Base-by-base conservation (phyloP, 2,888 invertebrate genomes). In the Anarsia innoxiella region DNA sequence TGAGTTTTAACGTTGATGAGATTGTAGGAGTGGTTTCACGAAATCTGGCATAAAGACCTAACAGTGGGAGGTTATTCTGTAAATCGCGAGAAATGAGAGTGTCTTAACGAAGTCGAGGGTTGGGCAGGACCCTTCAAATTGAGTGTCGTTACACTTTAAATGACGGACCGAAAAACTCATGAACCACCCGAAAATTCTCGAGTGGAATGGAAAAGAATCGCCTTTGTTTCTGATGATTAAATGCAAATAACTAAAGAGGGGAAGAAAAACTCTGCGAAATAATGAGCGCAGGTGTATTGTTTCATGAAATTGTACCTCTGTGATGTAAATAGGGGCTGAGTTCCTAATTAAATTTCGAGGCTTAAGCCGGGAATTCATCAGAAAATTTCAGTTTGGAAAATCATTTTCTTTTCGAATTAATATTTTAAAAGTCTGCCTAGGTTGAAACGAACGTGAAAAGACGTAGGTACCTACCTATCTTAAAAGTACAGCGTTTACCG, bases 131-230 rank as follows among this genome's bases (percentile, higher is more conserved):
- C 39, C 33, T 32, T 19, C 12, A 26, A 43, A 51, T 50, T 45
- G 49, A 41, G 45, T 39, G 47, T 44, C 45, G 42, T 55, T 53
- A 53, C 47, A 48, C 42, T 47, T 46, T 42, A 38, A 46, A 41
- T 36, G 44, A 42, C 40, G 35, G 37, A 32, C 31, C 39, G 31
- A 40, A 42, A 41, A 41, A 30, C 34, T 26, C 34, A 14, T 23
- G 39, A 29, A 28, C 31, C 33, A 14, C 33, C 14, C 15, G 11
- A 28, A 37, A 12, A 3, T 13, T 3, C 13, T 9, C 10, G 5
- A 36, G 13, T 12, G 19, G 27, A 37, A 29, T 12, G 28, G 16
- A 23, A 25, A 27, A 13, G 14, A 29, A 36, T 33, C 37, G 23
- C 37, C 23, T 34, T 37, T 33, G 28, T 30, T 37, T 40, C 36